These are phyloP conservation scores for Takifugu ocellatus DNA, from an alignment of 2,797 vertebrate genomes.

Conservation along the genomic window DNA sequence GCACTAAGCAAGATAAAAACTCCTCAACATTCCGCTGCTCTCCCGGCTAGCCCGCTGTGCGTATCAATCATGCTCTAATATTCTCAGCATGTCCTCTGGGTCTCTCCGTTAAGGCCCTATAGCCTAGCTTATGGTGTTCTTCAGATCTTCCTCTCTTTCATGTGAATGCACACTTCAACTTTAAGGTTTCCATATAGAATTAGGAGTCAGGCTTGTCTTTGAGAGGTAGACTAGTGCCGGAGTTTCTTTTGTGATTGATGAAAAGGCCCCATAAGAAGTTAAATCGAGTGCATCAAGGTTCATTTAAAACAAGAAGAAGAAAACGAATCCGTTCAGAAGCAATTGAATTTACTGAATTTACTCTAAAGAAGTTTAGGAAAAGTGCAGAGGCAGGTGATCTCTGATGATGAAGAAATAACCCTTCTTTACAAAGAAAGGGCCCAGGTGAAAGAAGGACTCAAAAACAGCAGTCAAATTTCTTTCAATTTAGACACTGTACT, in stretches of 20 bases:
- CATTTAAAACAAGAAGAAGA: too few relatives aligned
- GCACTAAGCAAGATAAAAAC: constrained; percentile 51
- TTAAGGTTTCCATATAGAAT: constrained; percentile 58
- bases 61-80: constrained; percentile 71
- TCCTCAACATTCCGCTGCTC: constrained; percentile 46
- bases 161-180: constrained; percentile 52
- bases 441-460: too few relatives aligned
- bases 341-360: constrained; percentile 6
- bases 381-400: not conserved
- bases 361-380: constrained; percentile 2
- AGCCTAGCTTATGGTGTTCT: constrained; percentile 64
- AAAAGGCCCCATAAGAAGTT: constrained; percentile 18
- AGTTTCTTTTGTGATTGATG: constrained; percentile 29
- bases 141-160: constrained; percentile 70
- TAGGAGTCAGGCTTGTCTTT: constrained; percentile 46
- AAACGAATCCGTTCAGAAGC: not conserved
- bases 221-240: constrained; percentile 11
- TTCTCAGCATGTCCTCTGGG: constrained; percentile 65
- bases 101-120: constrained; percentile 52
- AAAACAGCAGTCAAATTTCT: not conserved
- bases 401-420: not conserved
- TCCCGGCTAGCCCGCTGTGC: constrained; percentile 53
- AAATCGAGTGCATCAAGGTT: not conserved
- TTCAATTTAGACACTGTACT: too few relatives aligned
- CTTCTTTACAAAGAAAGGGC: not conserved